Conservation (phyloP, 2,888 invertebrate genomes). For the Conistra vaccinii region DNA sequence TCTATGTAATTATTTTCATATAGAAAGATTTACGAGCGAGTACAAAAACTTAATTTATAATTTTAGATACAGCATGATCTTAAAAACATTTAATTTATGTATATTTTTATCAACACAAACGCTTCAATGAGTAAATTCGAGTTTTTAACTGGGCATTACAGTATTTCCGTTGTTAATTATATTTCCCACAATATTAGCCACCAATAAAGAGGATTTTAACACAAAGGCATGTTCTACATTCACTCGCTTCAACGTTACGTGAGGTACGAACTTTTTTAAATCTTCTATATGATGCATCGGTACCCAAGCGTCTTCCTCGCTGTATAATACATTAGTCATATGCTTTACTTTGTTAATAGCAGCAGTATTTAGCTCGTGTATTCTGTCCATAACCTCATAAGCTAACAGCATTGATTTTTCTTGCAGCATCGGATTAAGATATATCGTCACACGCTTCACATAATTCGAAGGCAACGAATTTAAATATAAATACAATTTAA, state of each 20-base stretch:
- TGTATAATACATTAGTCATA: slow-evolving; percentile 56
- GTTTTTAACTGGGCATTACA: not conserved
- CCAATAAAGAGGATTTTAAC: slow-evolving; percentile 42
- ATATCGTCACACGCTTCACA: slow-evolving; percentile 41
- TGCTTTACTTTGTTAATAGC: slow-evolving; percentile 56
- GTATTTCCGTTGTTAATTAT: slow-evolving; percentile 39
- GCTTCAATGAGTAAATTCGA: not conserved
- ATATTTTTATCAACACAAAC: not conserved
- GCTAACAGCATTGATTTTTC: slow-evolving; percentile 52
- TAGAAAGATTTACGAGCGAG: not conserved
- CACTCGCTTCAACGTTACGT: slow-evolving; percentile 37
- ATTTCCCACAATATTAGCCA: slow-evolving; percentile 37
- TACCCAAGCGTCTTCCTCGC: slow-evolving; percentile 52
- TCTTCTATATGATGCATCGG: slow-evolving; percentile 57
- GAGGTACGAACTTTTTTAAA: slow-evolving; percentile 40
- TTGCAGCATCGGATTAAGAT: slow-evolving; percentile 50
- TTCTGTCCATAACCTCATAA: slow-evolving; percentile 52
- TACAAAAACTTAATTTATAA: not conserved
- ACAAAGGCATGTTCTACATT: slow-evolving; percentile 58
- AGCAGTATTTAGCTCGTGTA: slow-evolving; percentile 41
- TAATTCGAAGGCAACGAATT: slow-evolving; percentile 51
- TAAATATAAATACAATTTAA: slow-evolving; percentile 42
- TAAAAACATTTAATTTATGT: not conserved
- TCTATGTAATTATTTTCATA: not conserved
- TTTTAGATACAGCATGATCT: not conserved